These are phyloP conservation scores for Girardinus metallicus DNA, from an alignment of 2,797 vertebrate genomes.

Conservation along the genomic window DNA sequence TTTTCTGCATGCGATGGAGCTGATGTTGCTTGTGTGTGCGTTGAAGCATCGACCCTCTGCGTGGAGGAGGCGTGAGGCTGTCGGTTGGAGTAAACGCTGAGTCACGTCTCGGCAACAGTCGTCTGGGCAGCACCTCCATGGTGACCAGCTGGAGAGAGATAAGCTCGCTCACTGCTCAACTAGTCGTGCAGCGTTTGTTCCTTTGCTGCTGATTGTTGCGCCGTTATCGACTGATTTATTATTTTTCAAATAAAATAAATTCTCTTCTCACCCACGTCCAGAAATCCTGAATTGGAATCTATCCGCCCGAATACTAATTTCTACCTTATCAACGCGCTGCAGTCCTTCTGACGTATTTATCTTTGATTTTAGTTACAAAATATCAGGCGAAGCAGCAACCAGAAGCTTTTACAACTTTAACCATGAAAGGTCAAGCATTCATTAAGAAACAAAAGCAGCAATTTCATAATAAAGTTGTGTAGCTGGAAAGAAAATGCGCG, in stretches of 20 bases:
- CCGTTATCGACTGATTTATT: slow-evolving; percentile 12
- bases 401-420: slow-evolving; percentile 22
- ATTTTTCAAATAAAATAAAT: neutral
- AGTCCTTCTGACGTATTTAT: slow-evolving; percentile 19
- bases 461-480: neutral
- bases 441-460: neutral
- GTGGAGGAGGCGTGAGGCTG: slow-evolving; percentile 41
- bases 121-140: slow-evolving; percentile 65
- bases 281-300: slow-evolving; percentile 22
- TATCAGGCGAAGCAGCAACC: slow-evolving; percentile 1
- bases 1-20: slow-evolving; percentile 14
- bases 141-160: slow-evolving; percentile 55
- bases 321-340: slow-evolving; percentile 14
- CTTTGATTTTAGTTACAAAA: slow-evolving; percentile 33
- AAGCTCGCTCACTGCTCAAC: slow-evolving; percentile 25
- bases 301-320: neutral
- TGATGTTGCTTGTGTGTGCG: slow-evolving; percentile 11
- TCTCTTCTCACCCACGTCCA: neutral
- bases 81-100: slow-evolving; percentile 63
- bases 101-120: slow-evolving; percentile 72
- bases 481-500: neutral
- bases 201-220: slow-evolving; percentile 9
- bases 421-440: neutral
- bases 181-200: slow-evolving; percentile 46
- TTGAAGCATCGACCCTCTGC: slow-evolving; percentile 16